Conservation (phyloP, 2,113 vertebrate species). For the human (Homo sapiens) region GRCh38 chr6:124775001-124775500, state of each 20-base stretch:
- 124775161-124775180: neutral
- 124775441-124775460: neutral
- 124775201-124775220: neutral
- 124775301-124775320: neutral
- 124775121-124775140: neutral
- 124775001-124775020: neutral
- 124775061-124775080: neutral
- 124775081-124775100: neutral
- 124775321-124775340: neutral
- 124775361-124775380: conserved; percentile 24
- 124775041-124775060: neutral
- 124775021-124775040: neutral
- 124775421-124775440: neutral
- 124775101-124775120: neutral
- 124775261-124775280: neutral
- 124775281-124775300: neutral
- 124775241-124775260: neutral
- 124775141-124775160: neutral
- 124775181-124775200: neutral
- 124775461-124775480: neutral
- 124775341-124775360: neutral
- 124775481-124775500: conserved; percentile 16
- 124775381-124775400: neutral
- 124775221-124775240: neutral
- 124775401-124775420: neutral